Percentiles rank a stretch among this genome's conserved stretches.
Conservation (phyloP, 1,140 invertebrate genomes). For the Galleria mellonella region DNA sequence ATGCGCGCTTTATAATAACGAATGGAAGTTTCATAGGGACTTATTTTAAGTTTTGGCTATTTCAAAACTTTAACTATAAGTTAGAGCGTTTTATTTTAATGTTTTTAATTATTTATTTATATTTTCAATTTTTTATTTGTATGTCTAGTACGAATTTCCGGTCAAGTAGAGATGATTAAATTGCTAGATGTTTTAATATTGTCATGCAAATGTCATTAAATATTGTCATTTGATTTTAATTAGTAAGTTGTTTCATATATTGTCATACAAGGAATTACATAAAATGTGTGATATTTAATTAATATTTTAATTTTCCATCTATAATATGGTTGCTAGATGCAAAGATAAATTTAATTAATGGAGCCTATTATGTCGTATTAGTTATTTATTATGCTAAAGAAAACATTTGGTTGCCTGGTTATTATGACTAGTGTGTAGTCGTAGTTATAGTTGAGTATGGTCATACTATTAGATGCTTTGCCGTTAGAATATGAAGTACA, state of each 20-base stretch:
- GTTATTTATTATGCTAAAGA: conserved; percentile 59
- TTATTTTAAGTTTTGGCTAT: conserved; percentile 73
- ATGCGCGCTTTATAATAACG: conserved; percentile 5
- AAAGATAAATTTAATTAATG: conserved; percentile 30
- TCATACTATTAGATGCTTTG: conserved; percentile 61
- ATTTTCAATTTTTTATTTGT: conserved; percentile 44
- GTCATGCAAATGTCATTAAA: conserved; percentile 28
- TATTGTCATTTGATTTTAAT: conserved; percentile 23
- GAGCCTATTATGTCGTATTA: conserved; percentile 45
- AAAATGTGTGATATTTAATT: conserved; percentile 64
- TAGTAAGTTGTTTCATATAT: conserved; percentile 37
- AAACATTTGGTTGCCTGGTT: conserved; percentile 56
- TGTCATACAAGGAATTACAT: conserved; percentile 47
- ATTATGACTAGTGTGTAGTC: conserved; percentile 51
- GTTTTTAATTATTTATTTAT: conserved; percentile 66
- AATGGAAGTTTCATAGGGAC: conserved; percentile 37
- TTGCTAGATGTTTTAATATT: conserved; percentile 37
- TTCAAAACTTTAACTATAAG: conserved; percentile 74
- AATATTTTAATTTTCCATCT: conserved; percentile 46
- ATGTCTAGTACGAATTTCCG: conserved; percentile 47
- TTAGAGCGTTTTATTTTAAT: conserved; percentile 67
- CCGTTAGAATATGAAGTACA: conserved; percentile 43
- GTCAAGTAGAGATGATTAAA: conserved; percentile 38
- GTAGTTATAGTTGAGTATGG: conserved; percentile 52
- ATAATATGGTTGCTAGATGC: conserved; percentile 61